A percentile compares a stretch with the other conserved stretches of the same genome.
Conservation (phyloP, 1,140 invertebrate genomes). For the Akabosia matsudoensis region DNA sequence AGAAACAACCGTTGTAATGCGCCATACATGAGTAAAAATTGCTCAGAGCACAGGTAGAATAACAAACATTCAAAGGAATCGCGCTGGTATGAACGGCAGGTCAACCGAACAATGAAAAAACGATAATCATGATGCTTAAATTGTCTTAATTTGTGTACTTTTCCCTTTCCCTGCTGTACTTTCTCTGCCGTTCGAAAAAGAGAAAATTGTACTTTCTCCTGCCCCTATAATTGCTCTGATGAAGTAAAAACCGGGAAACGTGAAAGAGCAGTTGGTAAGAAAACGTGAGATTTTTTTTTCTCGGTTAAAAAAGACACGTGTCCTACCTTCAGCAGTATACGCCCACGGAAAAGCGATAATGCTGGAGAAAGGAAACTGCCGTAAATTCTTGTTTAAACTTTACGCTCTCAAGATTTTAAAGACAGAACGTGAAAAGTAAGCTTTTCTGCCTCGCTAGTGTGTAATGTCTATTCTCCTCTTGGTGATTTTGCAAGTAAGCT, state of each 20-base stretch:
- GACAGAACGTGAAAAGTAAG: neutral
- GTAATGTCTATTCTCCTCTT: too few relatives aligned
- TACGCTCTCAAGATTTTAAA: neutral
- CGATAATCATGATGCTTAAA: slow-evolving; percentile 3
- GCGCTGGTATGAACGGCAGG: neutral
- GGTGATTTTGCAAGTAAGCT: too few relatives aligned
- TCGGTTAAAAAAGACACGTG: neutral
- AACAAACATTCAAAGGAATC: neutral
- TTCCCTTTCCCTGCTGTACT: neutral
- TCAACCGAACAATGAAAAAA: neutral
- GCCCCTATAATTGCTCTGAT: neutral
- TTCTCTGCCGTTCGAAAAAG: neutral
- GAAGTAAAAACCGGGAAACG: neutral
- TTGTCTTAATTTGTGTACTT: slow-evolving; percentile 17
- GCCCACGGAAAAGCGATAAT: neutral
- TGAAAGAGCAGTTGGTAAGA: neutral
- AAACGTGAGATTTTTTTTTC: neutral
- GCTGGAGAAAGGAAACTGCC: neutral
- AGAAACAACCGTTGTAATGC: neutral
- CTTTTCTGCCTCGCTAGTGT: too few relatives aligned
- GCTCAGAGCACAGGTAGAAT: neutral
- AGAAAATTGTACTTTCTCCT: neutral
- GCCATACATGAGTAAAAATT: neutral
- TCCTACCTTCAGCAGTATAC: neutral
- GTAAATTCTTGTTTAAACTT: neutral